These are phyloP conservation scores for Xestia xanthographa DNA, from an alignment of 2,888 invertebrate species.

Conservation along the genomic window DNA sequence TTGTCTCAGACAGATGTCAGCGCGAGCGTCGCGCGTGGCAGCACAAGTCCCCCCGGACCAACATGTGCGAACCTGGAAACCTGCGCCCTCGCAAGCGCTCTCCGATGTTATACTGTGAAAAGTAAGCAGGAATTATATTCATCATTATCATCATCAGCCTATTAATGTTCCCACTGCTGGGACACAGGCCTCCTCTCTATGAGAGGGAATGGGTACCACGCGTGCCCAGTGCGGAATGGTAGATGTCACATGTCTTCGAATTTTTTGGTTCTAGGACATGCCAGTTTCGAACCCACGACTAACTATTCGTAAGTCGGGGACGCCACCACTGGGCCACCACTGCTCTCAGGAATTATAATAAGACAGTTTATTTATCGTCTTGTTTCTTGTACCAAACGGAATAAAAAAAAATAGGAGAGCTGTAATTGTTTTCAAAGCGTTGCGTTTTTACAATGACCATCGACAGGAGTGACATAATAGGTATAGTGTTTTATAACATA, in stretches of 20 bases:
- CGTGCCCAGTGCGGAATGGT: too few relatives aligned
- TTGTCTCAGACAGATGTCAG: slow-evolving; percentile 82
- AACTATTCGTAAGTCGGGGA: too few relatives aligned
- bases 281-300: too few relatives aligned
- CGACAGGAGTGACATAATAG: neutral
- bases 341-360: neutral
- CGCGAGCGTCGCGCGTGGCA: slow-evolving; percentile 78
- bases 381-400: neutral
- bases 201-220: too few relatives aligned
- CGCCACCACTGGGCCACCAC: too few relatives aligned
- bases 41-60: slow-evolving; percentile 84
- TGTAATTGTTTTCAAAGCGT: neutral
- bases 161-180: too few relatives aligned
- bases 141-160: too few relatives aligned
- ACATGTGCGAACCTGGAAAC: slow-evolving; percentile 83
- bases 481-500: neutral
- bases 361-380: neutral
- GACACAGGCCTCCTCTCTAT: too few relatives aligned
- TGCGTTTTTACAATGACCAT: neutral
- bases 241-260: too few relatives aligned
- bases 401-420: neutral
- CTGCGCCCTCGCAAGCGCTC: slow-evolving; percentile 83
- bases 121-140: neutral
- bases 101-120: slow-evolving; percentile 75
- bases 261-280: too few relatives aligned